Base-by-base conservation (phyloP, 2,113 vertebrate species). In the Formicarius rufipectus region DNA sequence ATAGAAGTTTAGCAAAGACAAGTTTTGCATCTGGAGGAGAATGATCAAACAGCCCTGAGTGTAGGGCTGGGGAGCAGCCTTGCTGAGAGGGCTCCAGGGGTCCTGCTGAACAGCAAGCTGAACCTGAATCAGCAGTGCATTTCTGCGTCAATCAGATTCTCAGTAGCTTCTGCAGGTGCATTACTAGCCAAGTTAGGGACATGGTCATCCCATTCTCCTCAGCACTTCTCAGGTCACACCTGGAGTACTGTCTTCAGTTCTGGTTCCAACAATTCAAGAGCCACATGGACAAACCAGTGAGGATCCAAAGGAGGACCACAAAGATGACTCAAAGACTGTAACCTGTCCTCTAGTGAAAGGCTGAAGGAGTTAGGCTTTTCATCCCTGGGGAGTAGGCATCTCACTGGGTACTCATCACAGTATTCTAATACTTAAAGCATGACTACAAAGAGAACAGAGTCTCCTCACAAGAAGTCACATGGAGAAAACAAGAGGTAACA, bases 201-300 rank as follows among this genome's bases (percentile, higher is more conserved):
- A 16, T 14, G 4, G 44, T 40, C 37, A 47, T 33, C 31, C 27
- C 24, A 14, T 14, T n/a, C 33, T 50, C 4, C 33, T 60, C 50
- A 60, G 28, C 5, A 7, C 30, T 37, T 3, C 0, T 37, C 56
- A 69, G 33, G 17, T 20, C 22, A 3, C 4, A 18, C 18, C 16
- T 8, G 5, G 18, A 67, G 23, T 30, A 12, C 23, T 17, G 10
- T 35, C 20, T 16, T 55, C 2, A 0, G 1, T 74, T 64, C 16
- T 64, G 30, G 16, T 23, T 25, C 16, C 19, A 13, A 3, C 5
- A 40, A 6, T 19, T 55, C 40, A 52, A 56, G 22, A 69, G 44
- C 0, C 0, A 45, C 2, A 1, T 16, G 20, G 5, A 47, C 49
- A 76, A 47, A 35, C 3, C 4, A 7, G 23, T 69, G n/a, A 18